Evolutionary conservation across 2,113 vertebrate genomes (phyloP), one percentile per base, ranked within the genome.

Genomic region (Xyrauchen texanus): DNA sequence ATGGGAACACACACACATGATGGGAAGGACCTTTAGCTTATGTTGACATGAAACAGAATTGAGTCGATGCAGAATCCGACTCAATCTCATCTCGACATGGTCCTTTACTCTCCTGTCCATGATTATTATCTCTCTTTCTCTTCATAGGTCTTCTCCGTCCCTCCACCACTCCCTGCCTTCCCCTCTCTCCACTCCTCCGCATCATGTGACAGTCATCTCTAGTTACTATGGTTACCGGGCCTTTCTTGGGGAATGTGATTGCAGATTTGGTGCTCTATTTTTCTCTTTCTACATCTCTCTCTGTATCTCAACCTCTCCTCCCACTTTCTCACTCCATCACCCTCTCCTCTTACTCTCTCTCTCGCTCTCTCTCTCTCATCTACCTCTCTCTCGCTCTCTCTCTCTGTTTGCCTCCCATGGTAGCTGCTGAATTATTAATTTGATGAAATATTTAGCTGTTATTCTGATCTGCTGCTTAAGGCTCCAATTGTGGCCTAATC

Each of bases 371-470:
- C 60, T 45, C 68, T 61, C 76, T 76, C 21, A n/a, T 47, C 66
- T 62, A 58, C 71, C 79, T 5, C 46, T 9, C 16, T 55, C 79
- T 74, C 79, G 55, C 70, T 63, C 60, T 76, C 71, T 74, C 77
- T 68, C 83, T 49, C 81, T 74, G 86, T 78, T 79, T 77, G 73
- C 45, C 81, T 83, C 79, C 78, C 82, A 77, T 82, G 80, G 85
- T 85, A 86, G 82, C 75, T 84, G 79, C 81, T 93, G 78, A 91
- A 93, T 91, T 90, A 91, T 90, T 88, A 82, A 90, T 86, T 87
- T 86, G 86, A 91, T 93, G 68, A 92, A 93, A 94, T 92, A 93
- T 94, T 90, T 89, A 91, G 87, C 77, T 89, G 89, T 88, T 89
- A 88, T 90, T 89, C 85, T 82, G 86, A 81, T 86, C 87, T 87